Evolutionary conservation across 2,888 invertebrate genomes (phyloP), one percentile per base, ranked within the genome.

Genomic region (Thera britannica): DNA sequence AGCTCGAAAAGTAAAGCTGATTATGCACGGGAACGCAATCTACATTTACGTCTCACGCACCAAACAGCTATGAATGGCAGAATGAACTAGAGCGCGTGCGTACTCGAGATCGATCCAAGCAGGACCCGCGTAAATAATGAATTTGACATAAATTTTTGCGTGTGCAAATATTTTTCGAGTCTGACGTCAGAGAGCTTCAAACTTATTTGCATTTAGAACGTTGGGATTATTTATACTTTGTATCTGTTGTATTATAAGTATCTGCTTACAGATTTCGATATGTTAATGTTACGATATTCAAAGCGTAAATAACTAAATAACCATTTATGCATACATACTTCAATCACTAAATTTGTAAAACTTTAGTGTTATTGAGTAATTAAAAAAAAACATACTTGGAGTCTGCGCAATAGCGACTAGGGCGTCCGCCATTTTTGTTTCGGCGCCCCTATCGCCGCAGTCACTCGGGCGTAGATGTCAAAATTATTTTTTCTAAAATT

Each of bases 381-480:
- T 44, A 6, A 44, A 9, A 5, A 80, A 82, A 83, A 79, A 79
- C 76, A 73, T 73, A 76, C 77, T 79, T 72, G 75, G 92, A 91
- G 88, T 90, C 88, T 84, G 92, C 93, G 93, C 93, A 90, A 54
- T 85, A 73, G 62, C 11, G 63, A 64, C 11, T 44, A 66, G 65
- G 75, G 58, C 34, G 66, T 51, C 80, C 79, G 68, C 58, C 78
- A 70, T 75, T 83, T 86, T 85, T 81, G 87, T 88, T 87, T 89
- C 72, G 92, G 92, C 92, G 92, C 90, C 82, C 83, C 89, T 72
- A 80, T 88, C 90, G 88, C 86, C 77, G 79, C 84, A 80, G 86
- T 80, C 74, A 84, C 83, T 82, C 88, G 93, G 92, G 90, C 87
- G 91, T 87, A 90, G 81, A 86, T 93, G 92, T 92, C 92, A 93